A percentile compares a stretch with the other conserved stretches of the same genome.
These are phyloP conservation scores for Hylomyscus alleni DNA, from an alignment of 2,797 vertebrate genomes.

Conservation along the genomic window DNA sequence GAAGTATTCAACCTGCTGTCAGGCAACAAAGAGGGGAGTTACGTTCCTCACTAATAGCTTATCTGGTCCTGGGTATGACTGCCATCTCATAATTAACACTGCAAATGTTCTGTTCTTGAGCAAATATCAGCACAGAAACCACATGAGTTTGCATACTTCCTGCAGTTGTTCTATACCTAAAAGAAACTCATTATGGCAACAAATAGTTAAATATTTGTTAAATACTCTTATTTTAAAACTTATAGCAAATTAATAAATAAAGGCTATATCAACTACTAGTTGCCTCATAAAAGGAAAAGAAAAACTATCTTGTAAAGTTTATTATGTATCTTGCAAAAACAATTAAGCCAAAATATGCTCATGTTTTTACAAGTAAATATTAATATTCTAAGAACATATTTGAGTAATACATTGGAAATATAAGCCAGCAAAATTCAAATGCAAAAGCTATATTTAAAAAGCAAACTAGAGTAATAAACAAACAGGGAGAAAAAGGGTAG, in stretches of 20 bases:
- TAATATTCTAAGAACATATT: neutral
- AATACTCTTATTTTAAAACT: conserved; percentile 15
- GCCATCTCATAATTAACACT: neutral
- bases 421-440: neutral
- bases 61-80: neutral
- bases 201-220: too few relatives aligned
- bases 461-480: neutral
- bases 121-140: neutral
- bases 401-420: neutral
- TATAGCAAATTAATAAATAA: conserved; percentile 42
- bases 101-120: neutral
- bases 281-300: neutral
- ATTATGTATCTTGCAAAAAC: neutral
- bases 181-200: neutral
- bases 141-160: conserved; percentile 18
- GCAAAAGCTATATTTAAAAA: neutral
- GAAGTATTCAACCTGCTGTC: neutral
- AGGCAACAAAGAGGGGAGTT: neutral
- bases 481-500: neutral
- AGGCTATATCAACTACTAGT: neutral
- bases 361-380: neutral
- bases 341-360: neutral
- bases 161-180: conserved; percentile 12
- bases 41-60: neutral
- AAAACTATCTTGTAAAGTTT: neutral